Conservation (phyloP, 2,888 invertebrate genomes). For the Drosophila histrio region DNA sequence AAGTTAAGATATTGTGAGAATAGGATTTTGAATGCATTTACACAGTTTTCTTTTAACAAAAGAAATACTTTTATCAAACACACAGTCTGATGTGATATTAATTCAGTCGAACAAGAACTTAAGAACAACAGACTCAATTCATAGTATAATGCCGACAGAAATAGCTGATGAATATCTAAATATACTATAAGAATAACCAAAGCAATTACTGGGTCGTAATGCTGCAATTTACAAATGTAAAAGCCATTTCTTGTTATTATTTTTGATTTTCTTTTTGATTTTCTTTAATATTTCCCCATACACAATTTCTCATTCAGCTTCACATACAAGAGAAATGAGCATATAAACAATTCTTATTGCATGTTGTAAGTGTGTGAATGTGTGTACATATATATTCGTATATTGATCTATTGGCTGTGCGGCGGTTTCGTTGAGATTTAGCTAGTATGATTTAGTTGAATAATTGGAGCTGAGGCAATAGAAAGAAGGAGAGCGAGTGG, state of each 20-base stretch:
- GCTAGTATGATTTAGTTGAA: constrained; percentile 64
- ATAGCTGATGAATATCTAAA: background rate
- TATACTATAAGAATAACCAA: background rate
- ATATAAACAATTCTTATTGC: constrained; percentile 40
- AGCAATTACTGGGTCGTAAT: background rate
- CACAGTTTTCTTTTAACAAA: background rate
- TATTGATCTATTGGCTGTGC: constrained; percentile 51
- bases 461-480: constrained; percentile 47
- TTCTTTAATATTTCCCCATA: constrained; percentile 34
- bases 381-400: constrained; percentile 3
- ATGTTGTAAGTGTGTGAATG: constrained; percentile 23
- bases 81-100: background rate
- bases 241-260: constrained; percentile 20
- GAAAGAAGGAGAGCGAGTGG: constrained; percentile 3
- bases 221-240: constrained; percentile 5
- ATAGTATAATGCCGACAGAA: constrained; percentile 1
- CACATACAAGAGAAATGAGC: constrained; percentile 19
- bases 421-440: constrained; percentile 70
- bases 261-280: constrained; percentile 50
- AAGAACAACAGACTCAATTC: background rate
- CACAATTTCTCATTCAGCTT: constrained; percentile 29
- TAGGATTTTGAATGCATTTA: too few species aligned
- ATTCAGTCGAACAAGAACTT: background rate
- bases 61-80: background rate
- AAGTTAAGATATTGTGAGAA: background rate